Percentiles rank a stretch among this genome's conserved stretches.
phyloP scores from a whole-genome alignment of 2,888 invertebrate species.

The Pheosia gnoma region DNA sequence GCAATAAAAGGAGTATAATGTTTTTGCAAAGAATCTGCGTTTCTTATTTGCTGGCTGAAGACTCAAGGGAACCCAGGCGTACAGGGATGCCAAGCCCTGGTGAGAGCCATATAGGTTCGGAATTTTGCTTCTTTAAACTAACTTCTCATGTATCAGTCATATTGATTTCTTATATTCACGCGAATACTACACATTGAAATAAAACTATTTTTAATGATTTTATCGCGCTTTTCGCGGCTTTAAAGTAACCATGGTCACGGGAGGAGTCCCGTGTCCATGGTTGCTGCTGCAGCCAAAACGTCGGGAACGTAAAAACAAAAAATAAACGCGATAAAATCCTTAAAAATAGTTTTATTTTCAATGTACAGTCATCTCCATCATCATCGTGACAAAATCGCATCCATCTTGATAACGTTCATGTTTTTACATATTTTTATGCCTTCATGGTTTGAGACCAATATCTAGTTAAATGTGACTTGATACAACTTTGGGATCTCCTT shows the following conservation, averaged over 20 bases:
- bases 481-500: no score
- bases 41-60: slow-evolving; percentile 84
- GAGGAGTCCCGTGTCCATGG: no score
- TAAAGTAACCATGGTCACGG: no score
- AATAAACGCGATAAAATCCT: no score
- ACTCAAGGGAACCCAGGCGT: slow-evolving; percentile 83
- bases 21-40: slow-evolving; percentile 82
- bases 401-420: slow-evolving; percentile 15
- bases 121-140: slow-evolving; percentile 78
- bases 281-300: no score
- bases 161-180: no score
- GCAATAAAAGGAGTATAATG: slow-evolving; percentile 70
- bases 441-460: slow-evolving; percentile 5
- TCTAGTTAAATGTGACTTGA: neutral
- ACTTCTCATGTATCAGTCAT: slow-evolving; percentile 35
- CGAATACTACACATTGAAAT: no score
- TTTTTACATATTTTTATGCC: neutral
- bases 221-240: no score
- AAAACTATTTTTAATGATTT: no score
- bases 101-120: slow-evolving; percentile 84
- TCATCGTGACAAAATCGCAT: slow-evolving; percentile 45
- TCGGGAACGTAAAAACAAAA: no score
- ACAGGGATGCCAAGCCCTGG: slow-evolving; percentile 85
- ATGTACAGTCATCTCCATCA: slow-evolving; percentile 48
- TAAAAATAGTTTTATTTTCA: no score